Conservation (phyloP, 2,888 invertebrate genomes). For the Phortica okadai region DNA sequence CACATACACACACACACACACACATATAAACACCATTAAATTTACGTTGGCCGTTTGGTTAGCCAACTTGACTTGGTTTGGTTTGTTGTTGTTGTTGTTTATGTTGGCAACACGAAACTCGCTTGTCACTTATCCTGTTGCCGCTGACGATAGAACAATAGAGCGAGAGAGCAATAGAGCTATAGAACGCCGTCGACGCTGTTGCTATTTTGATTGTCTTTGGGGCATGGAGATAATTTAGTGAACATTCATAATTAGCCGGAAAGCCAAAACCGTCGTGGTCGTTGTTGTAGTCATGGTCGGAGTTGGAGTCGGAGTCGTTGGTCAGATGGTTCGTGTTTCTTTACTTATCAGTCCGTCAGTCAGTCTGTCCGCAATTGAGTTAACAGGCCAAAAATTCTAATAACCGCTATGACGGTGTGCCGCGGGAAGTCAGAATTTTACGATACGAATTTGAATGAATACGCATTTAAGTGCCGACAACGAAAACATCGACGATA, state of each 20-base stretch:
- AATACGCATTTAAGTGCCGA: neutral
- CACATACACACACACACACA: too few species aligned
- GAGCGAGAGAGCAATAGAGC: too few species aligned
- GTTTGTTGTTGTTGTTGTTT: too few species aligned
- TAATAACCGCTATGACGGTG: neutral
- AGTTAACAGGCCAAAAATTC: neutral
- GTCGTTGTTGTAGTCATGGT: too few species aligned
- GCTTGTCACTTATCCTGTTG: too few species aligned
- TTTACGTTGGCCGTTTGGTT: too few species aligned
- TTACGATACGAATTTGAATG: neutral
- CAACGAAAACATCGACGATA: neutral
- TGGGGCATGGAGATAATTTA: constrained; percentile 1
- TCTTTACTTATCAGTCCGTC: neutral
- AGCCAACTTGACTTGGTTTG: too few species aligned
- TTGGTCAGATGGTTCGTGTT: neutral
- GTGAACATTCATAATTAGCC: constrained; percentile 17
- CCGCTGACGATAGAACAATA: too few species aligned
- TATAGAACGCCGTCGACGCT: too few species aligned
- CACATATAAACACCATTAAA: too few species aligned
- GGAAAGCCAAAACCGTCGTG: neutral
- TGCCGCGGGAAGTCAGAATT: neutral
- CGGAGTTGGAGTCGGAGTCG: neutral
- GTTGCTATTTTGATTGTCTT: neutral
- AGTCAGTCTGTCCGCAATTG: neutral
- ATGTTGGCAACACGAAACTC: too few species aligned